A percentile compares a stretch with the other conserved stretches of the same genome.
These are phyloP conservation scores for Eumacrocentrus americanus DNA, from an alignment of 2,888 invertebrate species.

Conservation along the genomic window DNA sequence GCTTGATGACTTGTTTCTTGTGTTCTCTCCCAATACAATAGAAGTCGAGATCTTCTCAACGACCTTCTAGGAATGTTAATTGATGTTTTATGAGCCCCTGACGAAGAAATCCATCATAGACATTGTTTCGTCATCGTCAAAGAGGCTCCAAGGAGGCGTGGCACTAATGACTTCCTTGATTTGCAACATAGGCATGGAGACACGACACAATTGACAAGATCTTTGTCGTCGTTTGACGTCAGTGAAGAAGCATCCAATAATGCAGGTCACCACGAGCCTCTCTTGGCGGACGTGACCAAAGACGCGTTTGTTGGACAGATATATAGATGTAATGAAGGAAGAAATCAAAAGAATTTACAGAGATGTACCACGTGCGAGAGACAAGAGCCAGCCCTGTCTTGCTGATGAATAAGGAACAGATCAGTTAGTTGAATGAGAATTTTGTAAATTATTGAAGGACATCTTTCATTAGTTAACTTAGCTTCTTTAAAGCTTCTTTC, in stretches of 20 bases:
- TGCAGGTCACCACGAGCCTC: neutral
- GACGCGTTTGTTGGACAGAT: neutral
- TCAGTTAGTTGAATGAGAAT: neutral
- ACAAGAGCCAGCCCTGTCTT: neutral
- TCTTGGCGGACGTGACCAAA: neutral
- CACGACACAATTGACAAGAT: neutral
- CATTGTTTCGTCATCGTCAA: neutral
- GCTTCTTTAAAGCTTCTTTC: neutral
- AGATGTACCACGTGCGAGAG: neutral
- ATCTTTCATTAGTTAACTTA: neutral
- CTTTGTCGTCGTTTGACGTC: constrained; percentile 1
- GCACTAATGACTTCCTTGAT: neutral
- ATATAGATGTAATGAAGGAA: neutral
- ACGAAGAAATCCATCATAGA: neutral
- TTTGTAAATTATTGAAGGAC: neutral
- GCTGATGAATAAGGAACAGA: neutral
- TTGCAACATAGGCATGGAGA: neutral
- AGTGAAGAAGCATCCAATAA: neutral
- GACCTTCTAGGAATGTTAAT: too few relatives aligned
- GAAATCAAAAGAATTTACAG: neutral
- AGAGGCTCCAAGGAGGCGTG: neutral
- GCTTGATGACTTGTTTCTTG: too few relatives aligned
- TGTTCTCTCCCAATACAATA: too few relatives aligned
- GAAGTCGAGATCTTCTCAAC: too few relatives aligned
- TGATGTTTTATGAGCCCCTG: too few relatives aligned